Conservation (phyloP, 2,888 invertebrate species). For the Diploptera punctata region DNA sequence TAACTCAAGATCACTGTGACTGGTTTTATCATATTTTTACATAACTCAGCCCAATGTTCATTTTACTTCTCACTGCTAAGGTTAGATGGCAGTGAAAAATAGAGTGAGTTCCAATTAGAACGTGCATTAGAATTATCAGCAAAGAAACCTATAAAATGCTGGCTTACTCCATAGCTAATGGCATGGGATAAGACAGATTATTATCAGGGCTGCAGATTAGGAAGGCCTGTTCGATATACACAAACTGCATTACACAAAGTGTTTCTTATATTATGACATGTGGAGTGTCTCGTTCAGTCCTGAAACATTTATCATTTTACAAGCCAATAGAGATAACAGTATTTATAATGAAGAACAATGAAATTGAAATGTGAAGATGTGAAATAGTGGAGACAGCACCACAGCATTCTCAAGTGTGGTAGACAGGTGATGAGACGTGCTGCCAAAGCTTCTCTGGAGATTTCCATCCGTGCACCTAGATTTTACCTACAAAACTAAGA, state of each 20-base stretch:
- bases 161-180: no score
- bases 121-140: no score
- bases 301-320: background rate
- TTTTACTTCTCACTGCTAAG: no score
- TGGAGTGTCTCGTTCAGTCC: constrained; percentile 6
- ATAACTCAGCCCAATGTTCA: no score
- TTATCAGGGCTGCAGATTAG: background rate
- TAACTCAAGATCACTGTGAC: no score
- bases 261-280: background rate
- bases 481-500: background rate
- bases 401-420: background rate
- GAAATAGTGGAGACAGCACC: background rate
- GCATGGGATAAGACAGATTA: background rate
- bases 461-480: constrained; percentile 13
- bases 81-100: no score
- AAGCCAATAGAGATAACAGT: background rate
- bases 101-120: no score
- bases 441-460: background rate
- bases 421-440: background rate
- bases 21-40: no score
- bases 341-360: background rate
- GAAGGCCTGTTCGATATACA: background rate
- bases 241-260: background rate
- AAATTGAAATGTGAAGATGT: background rate
- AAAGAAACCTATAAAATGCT: no score